Percentiles rank a stretch among this genome's conserved stretches.
These are phyloP conservation scores for Oryzaephilus surinamensis DNA, from an alignment of 1,140 invertebrate genomes.

Conservation along the genomic window DNA sequence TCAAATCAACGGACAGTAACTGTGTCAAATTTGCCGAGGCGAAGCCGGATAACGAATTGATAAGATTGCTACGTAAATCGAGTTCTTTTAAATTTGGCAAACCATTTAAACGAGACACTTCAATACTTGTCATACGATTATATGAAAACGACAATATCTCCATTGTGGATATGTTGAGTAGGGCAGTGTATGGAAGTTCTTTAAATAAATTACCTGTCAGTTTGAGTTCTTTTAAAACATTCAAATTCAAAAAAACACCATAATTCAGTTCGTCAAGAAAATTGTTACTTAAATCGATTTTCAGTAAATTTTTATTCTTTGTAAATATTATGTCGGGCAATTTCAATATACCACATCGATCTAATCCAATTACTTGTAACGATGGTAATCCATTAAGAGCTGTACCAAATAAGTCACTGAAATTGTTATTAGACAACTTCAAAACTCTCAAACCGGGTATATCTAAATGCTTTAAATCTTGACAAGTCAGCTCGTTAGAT, in stretches of 20 bases:
- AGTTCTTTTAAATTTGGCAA: slow-evolving; percentile 62
- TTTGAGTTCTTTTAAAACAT: slow-evolving; percentile 63
- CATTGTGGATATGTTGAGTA: slow-evolving; percentile 60
- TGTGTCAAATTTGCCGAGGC: slow-evolving; percentile 61
- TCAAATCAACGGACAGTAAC: slow-evolving; percentile 60
- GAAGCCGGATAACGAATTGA: slow-evolving; percentile 67
- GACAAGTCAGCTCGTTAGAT: slow-evolving; percentile 57
- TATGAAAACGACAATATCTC: slow-evolving; percentile 60
- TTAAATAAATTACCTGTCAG: slow-evolving; percentile 60
- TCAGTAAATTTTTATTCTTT: slow-evolving; percentile 60
- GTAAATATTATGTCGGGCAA: slow-evolving; percentile 59
- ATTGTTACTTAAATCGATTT: slow-evolving; percentile 63
- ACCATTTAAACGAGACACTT: slow-evolving; percentile 63
- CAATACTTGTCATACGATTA: slow-evolving; percentile 60
- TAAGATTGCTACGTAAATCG: slow-evolving; percentile 61
- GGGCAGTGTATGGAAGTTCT: slow-evolving; percentile 64
- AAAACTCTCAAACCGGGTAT: slow-evolving; percentile 61
- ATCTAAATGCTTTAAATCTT: slow-evolving; percentile 54
- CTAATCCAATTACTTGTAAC: slow-evolving; percentile 57
- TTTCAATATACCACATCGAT: slow-evolving; percentile 53
- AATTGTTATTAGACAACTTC: slow-evolving; percentile 65
- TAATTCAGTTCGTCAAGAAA: slow-evolving; percentile 50
- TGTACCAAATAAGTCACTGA: slow-evolving; percentile 53
- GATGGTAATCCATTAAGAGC: slow-evolving; percentile 63
- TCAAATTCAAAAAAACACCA: slow-evolving; percentile 55